Evolutionary conservation across 2,888 invertebrate genomes (phyloP), one percentile per base, ranked within the genome.

Genomic region (Hydropsyche betteni): DNA sequence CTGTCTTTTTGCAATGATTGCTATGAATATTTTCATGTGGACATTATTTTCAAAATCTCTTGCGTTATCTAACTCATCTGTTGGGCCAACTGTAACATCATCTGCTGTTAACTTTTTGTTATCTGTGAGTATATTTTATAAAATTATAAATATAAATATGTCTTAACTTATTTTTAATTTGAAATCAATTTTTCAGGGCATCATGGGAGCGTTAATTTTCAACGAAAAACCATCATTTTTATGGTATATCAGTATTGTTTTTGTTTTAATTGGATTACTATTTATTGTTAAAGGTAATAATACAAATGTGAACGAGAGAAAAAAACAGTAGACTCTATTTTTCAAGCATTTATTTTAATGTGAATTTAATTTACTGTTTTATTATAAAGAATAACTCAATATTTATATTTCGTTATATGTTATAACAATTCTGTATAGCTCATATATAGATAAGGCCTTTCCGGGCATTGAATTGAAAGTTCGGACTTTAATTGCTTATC

Each of bases 241-340:
- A 51, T 94, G 94, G 91, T 92, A 93, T 90, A 80, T 88, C 8
- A 95, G 95, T 0, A 91, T 92, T 5, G 82, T 88, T 16, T 85
- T 93, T 12, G 92, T 95, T 75, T 83, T 94, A 6, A 81, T 88
- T 52, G 95, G 95, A 6, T 85, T 95, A 34, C 83, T 91, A 34
- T 85, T 94, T 75, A 89, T 94, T 5, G 86, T 89, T 74, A 83
- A 81, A 58, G 83, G 76, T 64, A 73, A 44, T 10, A 24, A 24
- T 2, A 2, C 24, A 24, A 24, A 24, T 24, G 24, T 24, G 24
- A 24, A 24, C 2, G 24, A 24, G 24, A 24, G 2, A 24, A 24
- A 24, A 24, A 24, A 24, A 24, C 24, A 24, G 24, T 24, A 24
- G 2, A 24, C 24, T n/a, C n/a, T n/a, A n/a, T n/a, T n/a, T n/a